These are phyloP conservation scores for Elephantulus edwardii DNA, from an alignment of 2,113 vertebrate species.

Conservation along the genomic window DNA sequence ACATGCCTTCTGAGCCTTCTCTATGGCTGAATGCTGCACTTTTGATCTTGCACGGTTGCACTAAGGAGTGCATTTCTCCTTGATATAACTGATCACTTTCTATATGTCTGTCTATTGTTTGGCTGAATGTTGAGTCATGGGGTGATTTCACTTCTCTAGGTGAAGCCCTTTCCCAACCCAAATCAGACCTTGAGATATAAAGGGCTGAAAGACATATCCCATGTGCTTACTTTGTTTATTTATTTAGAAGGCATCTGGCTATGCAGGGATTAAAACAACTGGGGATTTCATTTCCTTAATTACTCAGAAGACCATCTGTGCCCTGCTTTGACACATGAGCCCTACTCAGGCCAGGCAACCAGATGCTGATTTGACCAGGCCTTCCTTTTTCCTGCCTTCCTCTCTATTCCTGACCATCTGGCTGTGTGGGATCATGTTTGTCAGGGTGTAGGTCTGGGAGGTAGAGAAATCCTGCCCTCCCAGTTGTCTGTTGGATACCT, in stretches of 20 bases:
- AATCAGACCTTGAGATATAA: not conserved
- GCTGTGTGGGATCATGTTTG: constrained; percentile 27
- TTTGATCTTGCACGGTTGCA: too few relatives aligned
- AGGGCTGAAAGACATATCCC: not conserved
- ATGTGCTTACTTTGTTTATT: not conserved
- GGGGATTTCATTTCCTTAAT: constrained; percentile 60
- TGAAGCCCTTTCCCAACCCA: not conserved
- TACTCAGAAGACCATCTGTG: constrained; percentile 52
- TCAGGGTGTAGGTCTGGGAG: not conserved
- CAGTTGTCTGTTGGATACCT: not conserved
- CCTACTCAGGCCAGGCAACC: constrained; percentile 31
- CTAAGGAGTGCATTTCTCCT: too few relatives aligned
- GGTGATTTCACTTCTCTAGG: too few relatives aligned
- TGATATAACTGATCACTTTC: too few relatives aligned
- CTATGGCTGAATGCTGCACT: too few relatives aligned
- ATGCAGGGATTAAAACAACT: constrained; percentile 17
- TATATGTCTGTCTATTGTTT: too few relatives aligned
- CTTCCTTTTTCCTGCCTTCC: not conserved
- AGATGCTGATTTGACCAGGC: not conserved
- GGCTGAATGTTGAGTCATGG: too few relatives aligned
- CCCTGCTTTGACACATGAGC: not conserved
- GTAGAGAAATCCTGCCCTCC: not conserved
- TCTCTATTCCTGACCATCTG: not conserved
- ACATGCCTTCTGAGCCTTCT: too few relatives aligned
- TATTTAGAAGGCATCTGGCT: not conserved